Evolutionary conservation across 2,797 vertebrate species (phyloP).

Genomic region (Cichlasoma orientale): DNA sequence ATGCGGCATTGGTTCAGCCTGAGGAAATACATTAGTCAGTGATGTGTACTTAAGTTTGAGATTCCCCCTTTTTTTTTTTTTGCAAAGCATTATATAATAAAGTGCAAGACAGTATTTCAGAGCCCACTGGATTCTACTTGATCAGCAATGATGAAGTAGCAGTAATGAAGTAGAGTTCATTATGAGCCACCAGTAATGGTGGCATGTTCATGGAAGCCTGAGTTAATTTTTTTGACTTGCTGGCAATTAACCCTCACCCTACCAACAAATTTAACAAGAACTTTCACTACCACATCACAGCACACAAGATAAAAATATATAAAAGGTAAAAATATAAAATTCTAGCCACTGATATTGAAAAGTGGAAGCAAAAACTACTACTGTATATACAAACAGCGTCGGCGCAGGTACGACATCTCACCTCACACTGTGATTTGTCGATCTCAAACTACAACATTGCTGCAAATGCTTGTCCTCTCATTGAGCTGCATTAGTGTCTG

Average conservation of each 20-base stretch:
- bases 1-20: conserved; percentile 57
- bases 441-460: too few species aligned
- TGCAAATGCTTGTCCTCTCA: too few species aligned
- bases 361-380: too few species aligned
- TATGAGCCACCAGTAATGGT: background rate
- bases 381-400: too few species aligned
- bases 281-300: background rate
- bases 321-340: too few species aligned
- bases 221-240: conserved; percentile 4
- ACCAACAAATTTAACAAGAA: background rate
- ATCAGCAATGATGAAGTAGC: conserved; percentile 3
- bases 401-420: too few species aligned
- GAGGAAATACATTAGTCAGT: conserved; percentile 63
- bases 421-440: too few species aligned
- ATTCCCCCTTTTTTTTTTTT: conserved; percentile 15
- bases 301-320: too few species aligned
- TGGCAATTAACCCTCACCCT: background rate
- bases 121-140: conserved; percentile 14
- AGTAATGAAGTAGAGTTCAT: conserved; percentile 1
- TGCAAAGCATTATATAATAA: conserved; percentile 27
- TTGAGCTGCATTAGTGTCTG: too few species aligned
- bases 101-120: conserved; percentile 10
- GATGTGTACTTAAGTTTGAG: conserved; percentile 51
- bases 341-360: too few species aligned
- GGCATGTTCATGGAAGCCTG: conserved; percentile 6